Percentiles rank a stretch among this genome's conserved stretches.
These are phyloP conservation scores for Lymantria dispar DNA, from an alignment of 2,888 invertebrate species.

Conservation along the genomic window DNA sequence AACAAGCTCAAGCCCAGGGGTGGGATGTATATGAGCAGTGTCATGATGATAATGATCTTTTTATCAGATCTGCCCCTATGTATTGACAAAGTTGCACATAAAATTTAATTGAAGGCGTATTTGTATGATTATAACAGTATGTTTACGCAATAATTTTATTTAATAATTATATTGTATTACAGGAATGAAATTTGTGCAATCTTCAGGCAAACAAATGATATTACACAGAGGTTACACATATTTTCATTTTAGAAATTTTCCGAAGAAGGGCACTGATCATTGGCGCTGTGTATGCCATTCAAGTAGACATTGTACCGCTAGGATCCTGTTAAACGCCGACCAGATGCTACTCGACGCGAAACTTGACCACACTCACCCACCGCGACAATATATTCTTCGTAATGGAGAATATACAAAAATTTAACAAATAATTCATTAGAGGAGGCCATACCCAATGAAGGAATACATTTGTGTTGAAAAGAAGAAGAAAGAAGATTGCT, in stretches of 20 bases:
- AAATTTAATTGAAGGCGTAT: neutral
- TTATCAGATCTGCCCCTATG: no score
- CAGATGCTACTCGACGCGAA: slow-evolving; percentile 7
- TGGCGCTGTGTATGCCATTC: slow-evolving; percentile 14
- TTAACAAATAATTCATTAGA: neutral
- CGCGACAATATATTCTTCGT: slow-evolving; percentile 9
- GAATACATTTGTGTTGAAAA: no score
- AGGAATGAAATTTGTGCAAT: neutral
- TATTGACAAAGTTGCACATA: neutral
- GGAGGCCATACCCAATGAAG: no score
- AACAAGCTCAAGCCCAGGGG: no score
- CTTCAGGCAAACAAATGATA: neutral
- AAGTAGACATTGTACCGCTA: slow-evolving; percentile 6
- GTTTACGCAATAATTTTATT: neutral
- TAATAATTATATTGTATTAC: neutral
- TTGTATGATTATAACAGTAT: neutral
- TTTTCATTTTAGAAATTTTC: slow-evolving; percentile 6
- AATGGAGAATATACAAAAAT: slow-evolving; percentile 18
- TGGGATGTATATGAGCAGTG: no score
- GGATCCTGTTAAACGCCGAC: neutral
- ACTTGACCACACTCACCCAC: slow-evolving; percentile 13
- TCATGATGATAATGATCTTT: no score
- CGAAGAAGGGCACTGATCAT: slow-evolving; percentile 13
- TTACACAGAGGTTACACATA: slow-evolving; percentile 10
- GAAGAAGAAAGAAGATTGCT: no score